Percentiles rank a stretch among this genome's conserved stretches.
Evolutionary conservation across 2,797 vertebrate genomes (phyloP).

Genomic region (Margarornis squamiger): DNA sequence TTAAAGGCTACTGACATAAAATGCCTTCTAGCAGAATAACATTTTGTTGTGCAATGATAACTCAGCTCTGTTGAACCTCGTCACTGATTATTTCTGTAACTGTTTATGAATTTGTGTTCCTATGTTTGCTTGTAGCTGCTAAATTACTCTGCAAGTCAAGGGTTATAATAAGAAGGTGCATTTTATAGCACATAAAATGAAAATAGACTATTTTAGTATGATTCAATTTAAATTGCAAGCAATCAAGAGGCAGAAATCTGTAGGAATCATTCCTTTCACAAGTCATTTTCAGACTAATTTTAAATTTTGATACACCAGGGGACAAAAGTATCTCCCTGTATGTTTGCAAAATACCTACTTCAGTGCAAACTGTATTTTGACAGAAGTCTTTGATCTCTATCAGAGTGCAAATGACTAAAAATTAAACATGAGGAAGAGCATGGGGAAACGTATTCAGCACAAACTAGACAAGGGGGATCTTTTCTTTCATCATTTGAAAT

Average conservation of each 20-base stretch:
- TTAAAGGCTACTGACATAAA: neutral
- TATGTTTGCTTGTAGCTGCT: neutral
- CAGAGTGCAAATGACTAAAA: slow-evolving; percentile 56
- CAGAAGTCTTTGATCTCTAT: slow-evolving; percentile 61
- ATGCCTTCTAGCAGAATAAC: neutral
- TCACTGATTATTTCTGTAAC: neutral
- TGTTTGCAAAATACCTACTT: slow-evolving; percentile 45
- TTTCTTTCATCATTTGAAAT: slow-evolving; percentile 28
- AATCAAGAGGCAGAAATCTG: neutral
- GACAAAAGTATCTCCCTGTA: slow-evolving; percentile 16
- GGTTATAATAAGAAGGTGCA: neutral
- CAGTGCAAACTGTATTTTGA: slow-evolving; percentile 12
- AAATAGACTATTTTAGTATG: neutral
- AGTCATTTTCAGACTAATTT: neutral
- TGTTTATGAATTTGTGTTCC: neutral
- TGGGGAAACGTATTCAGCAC: neutral
- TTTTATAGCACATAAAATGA: neutral
- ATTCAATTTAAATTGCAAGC: neutral
- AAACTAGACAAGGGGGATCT: neutral
- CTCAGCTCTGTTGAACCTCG: neutral
- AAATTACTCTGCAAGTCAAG: neutral
- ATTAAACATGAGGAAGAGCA: slow-evolving; percentile 50
- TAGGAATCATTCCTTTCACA: neutral
- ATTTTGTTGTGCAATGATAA: neutral
- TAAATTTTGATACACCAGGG: neutral